These are phyloP conservation scores for Oreonectes daqikongensis DNA, from an alignment of 2,797 vertebrate species.

Conservation along the genomic window DNA sequence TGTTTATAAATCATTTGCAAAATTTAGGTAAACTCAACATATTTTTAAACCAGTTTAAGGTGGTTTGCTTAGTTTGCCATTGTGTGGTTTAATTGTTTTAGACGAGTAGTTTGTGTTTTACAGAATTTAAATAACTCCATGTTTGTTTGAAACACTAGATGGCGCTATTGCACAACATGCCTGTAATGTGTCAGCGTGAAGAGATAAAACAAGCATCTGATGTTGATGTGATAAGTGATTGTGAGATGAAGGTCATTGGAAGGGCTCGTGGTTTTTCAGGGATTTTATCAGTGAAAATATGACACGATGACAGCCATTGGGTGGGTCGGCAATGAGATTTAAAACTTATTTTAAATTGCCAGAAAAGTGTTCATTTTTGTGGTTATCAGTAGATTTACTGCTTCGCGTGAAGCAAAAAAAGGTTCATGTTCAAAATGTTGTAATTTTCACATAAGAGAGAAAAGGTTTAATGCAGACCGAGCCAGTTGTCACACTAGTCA, in stretches of 20 bases:
- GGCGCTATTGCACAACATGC: constrained; percentile 25
- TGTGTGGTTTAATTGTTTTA: no score
- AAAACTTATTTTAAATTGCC: neutral
- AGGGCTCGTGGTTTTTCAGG: neutral
- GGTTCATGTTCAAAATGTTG: neutral
- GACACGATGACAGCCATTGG: neutral
- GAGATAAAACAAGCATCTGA: neutral
- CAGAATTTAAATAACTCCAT: no score
- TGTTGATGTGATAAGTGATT: neutral
- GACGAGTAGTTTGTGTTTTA: no score
- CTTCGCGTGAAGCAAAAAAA: neutral
- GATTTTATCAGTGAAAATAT: neutral
- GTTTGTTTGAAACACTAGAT: constrained; percentile 51
- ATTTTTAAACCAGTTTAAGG: no score
- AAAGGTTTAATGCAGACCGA: neutral
- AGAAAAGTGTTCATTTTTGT: neutral
- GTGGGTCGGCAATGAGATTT: neutral
- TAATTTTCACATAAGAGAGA: neutral
- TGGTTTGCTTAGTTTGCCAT: no score
- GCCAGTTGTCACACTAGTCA: neutral
- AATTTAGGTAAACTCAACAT: no score
- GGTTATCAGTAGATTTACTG: constrained; percentile 1
- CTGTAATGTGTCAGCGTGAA: neutral
- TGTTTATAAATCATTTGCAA: no score
- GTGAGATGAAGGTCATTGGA: neutral